Evolutionary conservation across 2,113 vertebrate species (phyloP).

Genomic region (Mungos mungo): DNA sequence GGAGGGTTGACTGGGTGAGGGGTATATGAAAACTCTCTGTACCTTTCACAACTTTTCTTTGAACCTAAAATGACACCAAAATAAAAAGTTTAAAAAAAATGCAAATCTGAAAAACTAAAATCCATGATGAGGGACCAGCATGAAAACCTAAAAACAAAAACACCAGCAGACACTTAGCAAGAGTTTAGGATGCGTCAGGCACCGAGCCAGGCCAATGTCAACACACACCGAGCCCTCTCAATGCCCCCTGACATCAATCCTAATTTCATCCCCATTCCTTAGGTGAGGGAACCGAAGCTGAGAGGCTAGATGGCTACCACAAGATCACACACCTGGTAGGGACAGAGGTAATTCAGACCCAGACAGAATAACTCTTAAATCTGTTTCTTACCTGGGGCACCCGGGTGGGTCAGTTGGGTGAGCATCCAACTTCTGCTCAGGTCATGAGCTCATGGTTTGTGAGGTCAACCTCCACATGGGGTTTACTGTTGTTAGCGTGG

Average conservation of each 20-base stretch:
- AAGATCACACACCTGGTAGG: not conserved
- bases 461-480: no score
- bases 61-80: not conserved
- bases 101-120: not conserved
- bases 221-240: not conserved
- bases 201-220: not conserved
- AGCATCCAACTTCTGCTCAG: no score
- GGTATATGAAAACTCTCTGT: not conserved
- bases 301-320: not conserved
- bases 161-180: not conserved
- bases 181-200: accelerated
- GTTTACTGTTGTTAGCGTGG: no score
- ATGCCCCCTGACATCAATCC: not conserved
- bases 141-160: not conserved
- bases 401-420: no score
- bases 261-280: not conserved
- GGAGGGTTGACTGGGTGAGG: not conserved
- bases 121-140: not conserved
- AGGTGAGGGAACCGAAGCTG: not conserved
- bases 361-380: not conserved
- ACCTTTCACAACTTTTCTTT: conserved; percentile 1
- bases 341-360: not conserved
- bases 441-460: no score
- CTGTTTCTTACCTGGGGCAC: not conserved
- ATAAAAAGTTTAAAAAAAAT: not conserved